Conservation (phyloP, 2,888 invertebrate species). For the Apotomis turbidana region DNA sequence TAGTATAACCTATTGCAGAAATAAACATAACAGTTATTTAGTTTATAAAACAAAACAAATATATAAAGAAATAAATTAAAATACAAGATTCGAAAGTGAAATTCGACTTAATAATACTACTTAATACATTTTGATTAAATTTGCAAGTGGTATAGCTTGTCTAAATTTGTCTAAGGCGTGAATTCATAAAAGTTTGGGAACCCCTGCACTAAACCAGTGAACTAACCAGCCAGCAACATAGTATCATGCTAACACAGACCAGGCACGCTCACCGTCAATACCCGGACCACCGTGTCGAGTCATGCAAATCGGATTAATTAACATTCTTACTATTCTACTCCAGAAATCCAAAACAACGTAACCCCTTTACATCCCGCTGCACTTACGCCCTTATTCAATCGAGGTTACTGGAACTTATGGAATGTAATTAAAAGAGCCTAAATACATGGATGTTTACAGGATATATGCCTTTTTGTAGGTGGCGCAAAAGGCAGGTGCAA, state of each 20-base stretch:
- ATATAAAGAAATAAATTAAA: no score
- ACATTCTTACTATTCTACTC: slow-evolving; percentile 48
- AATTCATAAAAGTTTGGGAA: no score
- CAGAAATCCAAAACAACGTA: neutral
- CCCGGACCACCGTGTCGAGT: slow-evolving; percentile 28
- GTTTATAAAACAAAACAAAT: no score
- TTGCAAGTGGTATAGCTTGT: no score
- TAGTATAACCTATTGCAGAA: no score
- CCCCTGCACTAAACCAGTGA: no score
- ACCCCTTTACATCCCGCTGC: neutral
- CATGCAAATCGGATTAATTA: slow-evolving; percentile 60
- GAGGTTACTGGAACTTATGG: neutral
- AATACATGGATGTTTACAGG: neutral
- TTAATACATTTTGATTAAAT: no score
- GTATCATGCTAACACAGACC: slow-evolving; percentile 18
- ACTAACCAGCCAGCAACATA: slow-evolving; percentile 8
- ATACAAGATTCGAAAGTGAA: no score
- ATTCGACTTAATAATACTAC: no score
- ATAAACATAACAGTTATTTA: no score
- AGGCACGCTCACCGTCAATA: neutral
- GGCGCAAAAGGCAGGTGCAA: slow-evolving; percentile 17
- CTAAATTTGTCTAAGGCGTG: no score
- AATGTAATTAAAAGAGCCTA: neutral
- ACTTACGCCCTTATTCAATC: neutral
- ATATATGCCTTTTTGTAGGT: neutral